phyloP scores from a whole-genome alignment of 2,888 invertebrate species.

The Epinotia brunnichana region DNA sequence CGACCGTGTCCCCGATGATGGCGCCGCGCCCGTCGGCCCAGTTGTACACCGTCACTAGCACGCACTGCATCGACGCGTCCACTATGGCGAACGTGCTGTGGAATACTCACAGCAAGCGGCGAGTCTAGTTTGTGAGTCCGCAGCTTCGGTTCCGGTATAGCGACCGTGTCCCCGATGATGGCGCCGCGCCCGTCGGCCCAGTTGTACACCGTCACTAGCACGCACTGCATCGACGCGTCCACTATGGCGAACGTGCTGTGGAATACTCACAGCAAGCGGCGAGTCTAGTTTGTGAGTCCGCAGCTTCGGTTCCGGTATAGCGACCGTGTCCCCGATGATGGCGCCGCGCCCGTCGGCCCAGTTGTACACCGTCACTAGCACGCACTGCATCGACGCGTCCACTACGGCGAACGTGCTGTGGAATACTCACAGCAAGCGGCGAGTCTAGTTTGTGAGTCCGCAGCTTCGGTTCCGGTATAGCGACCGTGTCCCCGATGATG shows the following conservation, averaged over 20 bases:
- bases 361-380: slow-evolving; percentile 92
- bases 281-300: slow-evolving; percentile 81
- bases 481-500: slow-evolving; percentile 92
- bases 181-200: slow-evolving; percentile 91
- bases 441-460: slow-evolving; percentile 81
- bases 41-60: slow-evolving; percentile 92
- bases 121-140: slow-evolving; percentile 81
- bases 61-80: slow-evolving; percentile 87
- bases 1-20: slow-evolving; percentile 92
- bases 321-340: slow-evolving; percentile 92
- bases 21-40: slow-evolving; percentile 91
- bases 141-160: slow-evolving; percentile 90
- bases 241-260: slow-evolving; percentile 92
- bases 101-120: slow-evolving; percentile 55
- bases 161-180: slow-evolving; percentile 92
- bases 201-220: slow-evolving; percentile 92
- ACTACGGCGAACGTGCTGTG: slow-evolving; percentile 92
- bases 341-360: slow-evolving; percentile 91
- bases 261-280: slow-evolving; percentile 55
- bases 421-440: slow-evolving; percentile 55
- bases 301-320: slow-evolving; percentile 90
- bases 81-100: slow-evolving; percentile 92
- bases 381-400: slow-evolving; percentile 87
- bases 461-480: slow-evolving; percentile 90
- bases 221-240: slow-evolving; percentile 87